Base-by-base conservation (phyloP, 2,797 vertebrate species). In the Typhlichthys subterraneus region DNA sequence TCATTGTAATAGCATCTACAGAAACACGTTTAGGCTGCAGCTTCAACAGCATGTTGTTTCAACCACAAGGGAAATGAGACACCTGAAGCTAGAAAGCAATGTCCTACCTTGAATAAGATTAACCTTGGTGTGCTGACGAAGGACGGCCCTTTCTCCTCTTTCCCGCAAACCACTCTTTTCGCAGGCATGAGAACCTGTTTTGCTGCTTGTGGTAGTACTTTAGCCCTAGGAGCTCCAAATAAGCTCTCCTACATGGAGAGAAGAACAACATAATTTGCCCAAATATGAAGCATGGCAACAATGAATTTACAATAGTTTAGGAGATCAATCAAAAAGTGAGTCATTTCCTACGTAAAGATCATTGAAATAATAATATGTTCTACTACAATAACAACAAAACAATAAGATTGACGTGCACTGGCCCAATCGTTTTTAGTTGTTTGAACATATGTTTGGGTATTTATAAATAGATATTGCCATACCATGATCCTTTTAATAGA, bases 71-170 rank as follows among this genome's bases (percentile, higher is more conserved):
- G 7, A 42, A 42, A 42, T 9, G 7, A 42, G 38, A 42, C 38
- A 42, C 7, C 9, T 42, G 38, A 42, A 42, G 7, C 14, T 31
- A 31, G 45, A 15, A 67, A 13, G 12, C 31, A 6, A 10, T 15
- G 46, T 17, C 9, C 9, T 82, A 97, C 97, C 95, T 96, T 95
- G 81, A 98, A 99, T 59, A 92, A 82, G 71, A 98, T 66, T 68
- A 88, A 67, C 4, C 92, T 88, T 9, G 97, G 97, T 83, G 94
- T 98, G 82, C 96, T 95, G 69, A 89, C 91, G 82, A 98, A 98
- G 11, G 93, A 82, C 59, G 85, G 58, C 0, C 90, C 88, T 72
- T 91, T 94, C 14, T 76, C 63, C 5, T 91, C 90, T 57, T 13
- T 90, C 31, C 85, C 89, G 4, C 85, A 80, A 23, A 57, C 80